phyloP scores from a whole-genome alignment of 2,113 vertebrate species.

The Clarias macrocephalus region DNA sequence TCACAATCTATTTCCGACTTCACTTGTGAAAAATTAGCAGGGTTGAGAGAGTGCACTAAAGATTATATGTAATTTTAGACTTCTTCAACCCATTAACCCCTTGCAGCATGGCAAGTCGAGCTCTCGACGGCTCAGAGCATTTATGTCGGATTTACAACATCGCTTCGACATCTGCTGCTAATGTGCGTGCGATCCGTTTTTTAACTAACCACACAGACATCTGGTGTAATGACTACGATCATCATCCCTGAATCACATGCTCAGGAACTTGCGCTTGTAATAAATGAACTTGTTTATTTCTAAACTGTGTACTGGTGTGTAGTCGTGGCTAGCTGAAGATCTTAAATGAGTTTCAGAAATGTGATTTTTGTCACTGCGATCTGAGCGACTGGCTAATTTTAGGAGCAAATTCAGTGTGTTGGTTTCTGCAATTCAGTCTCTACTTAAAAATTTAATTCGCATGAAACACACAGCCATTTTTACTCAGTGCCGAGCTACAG shows the following conservation, averaged over 20 bases:
- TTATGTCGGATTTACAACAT: slow-evolving; percentile 39
- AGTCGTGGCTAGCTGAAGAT: background rate
- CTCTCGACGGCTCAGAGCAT: slow-evolving; percentile 29
- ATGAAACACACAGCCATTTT: background rate
- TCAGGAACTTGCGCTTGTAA: background rate
- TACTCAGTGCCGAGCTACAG: background rate
- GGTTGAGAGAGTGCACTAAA: slow-evolving; percentile 37
- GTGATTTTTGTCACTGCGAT: slow-evolving; percentile 12
- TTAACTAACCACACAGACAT: slow-evolving; percentile 20
- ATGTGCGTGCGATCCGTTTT: slow-evolving; percentile 34
- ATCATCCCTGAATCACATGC: background rate
- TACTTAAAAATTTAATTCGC: slow-evolving; percentile 24
- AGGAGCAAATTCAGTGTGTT: background rate
- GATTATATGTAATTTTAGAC: slow-evolving; percentile 44
- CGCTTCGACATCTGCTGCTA: slow-evolving; percentile 42
- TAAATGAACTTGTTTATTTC: slow-evolving; percentile 33
- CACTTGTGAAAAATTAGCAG: slow-evolving; percentile 38
- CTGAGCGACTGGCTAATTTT: slow-evolving; percentile 16
- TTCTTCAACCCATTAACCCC: slow-evolving; percentile 46
- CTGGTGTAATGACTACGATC: background rate
- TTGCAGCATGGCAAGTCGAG: slow-evolving; percentile 25
- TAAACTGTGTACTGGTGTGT: slow-evolving; percentile 28
- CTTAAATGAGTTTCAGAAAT: slow-evolving; percentile 7
- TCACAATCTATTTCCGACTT: slow-evolving; percentile 38
- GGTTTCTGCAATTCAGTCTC: slow-evolving; percentile 30